Base-by-base conservation (phyloP, 1,140 invertebrate species). In the Choristoneura fumiferana region DNA sequence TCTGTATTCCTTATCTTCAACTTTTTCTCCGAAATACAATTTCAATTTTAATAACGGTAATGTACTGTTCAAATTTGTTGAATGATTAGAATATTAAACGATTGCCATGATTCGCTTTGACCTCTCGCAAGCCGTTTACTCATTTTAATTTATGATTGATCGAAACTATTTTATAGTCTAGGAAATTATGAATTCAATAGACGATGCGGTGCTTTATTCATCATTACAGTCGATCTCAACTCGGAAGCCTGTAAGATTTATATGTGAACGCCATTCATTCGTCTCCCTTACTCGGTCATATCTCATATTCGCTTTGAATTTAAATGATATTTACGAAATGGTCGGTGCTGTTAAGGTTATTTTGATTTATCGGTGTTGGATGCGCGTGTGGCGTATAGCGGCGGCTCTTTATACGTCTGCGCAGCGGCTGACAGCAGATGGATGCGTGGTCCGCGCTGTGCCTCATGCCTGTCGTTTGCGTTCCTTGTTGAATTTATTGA, bases 401-500 rank as follows among this genome's bases (percentile, higher is more conserved):
- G 65, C 66, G 58, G 63, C 65, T 67, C 65, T n/a, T n/a, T n/a
- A n/a, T 76, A 64, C 64, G 65, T 59, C 60, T 35, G 45, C 57
- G 38, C 40, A 17, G 56, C 18, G 54, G 13, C 73, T 76, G 79
- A 84, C 78, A 73, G 65, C 59, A 78, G 82, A 87, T 81, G 72
- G 79, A 87, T 82, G 76, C 73, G 69, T 72, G 62, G 60, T 64
- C 62, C 39, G 33, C 45, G 58, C 22, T 6, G 22, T 29, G 22
- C 54, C 57, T 67, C 73, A 78, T 76, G 73, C 77, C 81, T 78
- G 80, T 82, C 76, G 75, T 70, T 76, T 75, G 76, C 71, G 81
- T 78, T 85, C 79, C 74, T 76, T 78, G 66, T 69, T 70, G 66
- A 71, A 84, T 81, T 81, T 81, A 82, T 82, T 81, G 73, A 73